These are phyloP conservation scores for Lycophotia porphyrea DNA, from an alignment of 2,888 invertebrate species.

Conservation along the genomic window DNA sequence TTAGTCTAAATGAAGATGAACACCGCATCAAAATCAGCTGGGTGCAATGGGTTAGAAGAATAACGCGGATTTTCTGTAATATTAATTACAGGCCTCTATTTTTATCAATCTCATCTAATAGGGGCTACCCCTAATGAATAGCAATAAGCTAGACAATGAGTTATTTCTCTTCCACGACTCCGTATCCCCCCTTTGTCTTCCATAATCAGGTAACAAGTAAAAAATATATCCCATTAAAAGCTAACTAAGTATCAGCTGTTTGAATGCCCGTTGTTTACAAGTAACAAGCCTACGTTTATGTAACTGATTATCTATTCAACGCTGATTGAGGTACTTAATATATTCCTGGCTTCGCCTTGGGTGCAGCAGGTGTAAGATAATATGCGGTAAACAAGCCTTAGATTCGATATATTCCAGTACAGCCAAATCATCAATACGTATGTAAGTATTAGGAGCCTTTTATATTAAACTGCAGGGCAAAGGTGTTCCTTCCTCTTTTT, in stretches of 20 bases:
- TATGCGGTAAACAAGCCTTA: slow-evolving; percentile 30
- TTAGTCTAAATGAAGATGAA: not conserved
- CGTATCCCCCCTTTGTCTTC: not conserved
- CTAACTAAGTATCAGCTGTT: slow-evolving; percentile 35
- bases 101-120: not conserved
- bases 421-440: not conserved
- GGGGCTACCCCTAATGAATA: not conserved
- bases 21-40: not conserved
- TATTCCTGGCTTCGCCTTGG: slow-evolving; percentile 44
- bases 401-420: slow-evolving; percentile 37
- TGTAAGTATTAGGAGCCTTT: too few relatives aligned
- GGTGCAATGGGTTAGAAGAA: not conserved
- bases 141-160: not conserved
- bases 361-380: slow-evolving; percentile 54
- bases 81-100: not conserved
- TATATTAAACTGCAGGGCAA: too few relatives aligned
- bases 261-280: slow-evolving; percentile 37
- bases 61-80: not conserved
- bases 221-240: not conserved
- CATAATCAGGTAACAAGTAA: not conserved
- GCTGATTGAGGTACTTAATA: slow-evolving; percentile 55
- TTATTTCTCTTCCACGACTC: not conserved
- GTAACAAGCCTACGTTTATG: slow-evolving; percentile 30
- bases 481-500: too few relatives aligned
- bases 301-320: slow-evolving; percentile 54